Base-by-base conservation (phyloP, 2,797 vertebrate genomes). In the Lutjanus argentimaculatus region DNA sequence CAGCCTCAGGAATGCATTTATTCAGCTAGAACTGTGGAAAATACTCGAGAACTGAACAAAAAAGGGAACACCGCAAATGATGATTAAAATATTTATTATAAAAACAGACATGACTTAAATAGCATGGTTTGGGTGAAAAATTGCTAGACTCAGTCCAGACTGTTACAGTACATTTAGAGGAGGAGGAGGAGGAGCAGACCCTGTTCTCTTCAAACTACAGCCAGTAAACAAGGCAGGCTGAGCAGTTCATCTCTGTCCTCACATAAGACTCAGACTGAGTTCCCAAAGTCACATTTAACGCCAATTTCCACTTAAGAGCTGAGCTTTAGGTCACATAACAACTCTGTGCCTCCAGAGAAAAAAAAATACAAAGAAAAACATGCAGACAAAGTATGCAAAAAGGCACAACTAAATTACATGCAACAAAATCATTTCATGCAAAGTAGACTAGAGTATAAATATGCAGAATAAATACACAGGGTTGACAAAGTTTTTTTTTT, bases 61-160 rank as follows among this genome's bases (percentile, higher is more conserved):
- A 5, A 9, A 25, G 3, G 0, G 15, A 19, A 7, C 53, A 21
- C 42, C 7, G 22, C 14, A 64, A 13, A 21, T 46, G n/a, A 62
- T 3, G 40, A 67, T 77, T 85, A 88, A 67, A 92, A 90, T 87
- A 93, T 94, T 93, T 93, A 94, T 93, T 94, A 75, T 82, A 84
- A 88, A 90, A 86, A 72, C n/a, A 85, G 43, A 82, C 49, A 64
- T 57, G n/a, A 88, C 72, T 88, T 58, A 74, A 66, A 75, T 21
- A 64, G 36, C 56, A 75, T 67, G 25, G 56, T 75, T 83, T 49
- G 52, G 67, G 48, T 76, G 77, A 82, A 72, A 63, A 36, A 68
- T 21, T 66, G 63, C 56, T n/a, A 53, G 40, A 81, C 14, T 67
- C 13, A 11, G 75, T 75, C 30, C 59, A 87, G 63, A 64, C 21